Evolutionary conservation across 2,888 invertebrate genomes (phyloP).

Genomic region (Heliconius aoede): DNA sequence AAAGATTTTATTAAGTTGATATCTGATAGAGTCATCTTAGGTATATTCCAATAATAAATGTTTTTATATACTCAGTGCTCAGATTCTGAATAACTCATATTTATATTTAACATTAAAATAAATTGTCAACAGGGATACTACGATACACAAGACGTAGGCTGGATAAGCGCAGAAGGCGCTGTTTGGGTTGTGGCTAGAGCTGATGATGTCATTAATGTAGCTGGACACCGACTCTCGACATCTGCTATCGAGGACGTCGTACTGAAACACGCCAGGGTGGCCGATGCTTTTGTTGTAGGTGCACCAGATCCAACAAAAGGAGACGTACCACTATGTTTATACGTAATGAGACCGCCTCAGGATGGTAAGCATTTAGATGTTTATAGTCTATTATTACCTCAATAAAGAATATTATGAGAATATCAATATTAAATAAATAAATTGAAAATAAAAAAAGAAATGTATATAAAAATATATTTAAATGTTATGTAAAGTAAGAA

Average conservation of each 20-base stretch:
- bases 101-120: background rate
- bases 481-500: too few species aligned
- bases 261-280: slow-evolving; percentile 92
- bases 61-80: too few species aligned
- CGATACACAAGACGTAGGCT: slow-evolving; percentile 98
- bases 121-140: slow-evolving; percentile 88
- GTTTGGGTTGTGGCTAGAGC: slow-evolving; percentile 95
- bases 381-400: background rate
- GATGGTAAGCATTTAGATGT: slow-evolving; percentile 69
- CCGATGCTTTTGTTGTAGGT: slow-evolving; percentile 94
- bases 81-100: background rate
- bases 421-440: background rate
- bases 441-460: too few species aligned
- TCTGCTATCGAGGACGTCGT: slow-evolving; percentile 95
- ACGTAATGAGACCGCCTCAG: slow-evolving; percentile 87
- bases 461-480: too few species aligned
- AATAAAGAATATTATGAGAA: background rate
- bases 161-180: slow-evolving; percentile 91
- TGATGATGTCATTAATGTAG: slow-evolving; percentile 97
- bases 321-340: slow-evolving; percentile 94
- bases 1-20: too few species aligned
- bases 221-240: slow-evolving; percentile 95
- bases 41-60: too few species aligned
- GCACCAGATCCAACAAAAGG: slow-evolving; percentile 95
- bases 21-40: too few species aligned